Evolutionary conservation across 1,140 invertebrate species (phyloP).

Genomic region (Bombus sibiricus): DNA sequence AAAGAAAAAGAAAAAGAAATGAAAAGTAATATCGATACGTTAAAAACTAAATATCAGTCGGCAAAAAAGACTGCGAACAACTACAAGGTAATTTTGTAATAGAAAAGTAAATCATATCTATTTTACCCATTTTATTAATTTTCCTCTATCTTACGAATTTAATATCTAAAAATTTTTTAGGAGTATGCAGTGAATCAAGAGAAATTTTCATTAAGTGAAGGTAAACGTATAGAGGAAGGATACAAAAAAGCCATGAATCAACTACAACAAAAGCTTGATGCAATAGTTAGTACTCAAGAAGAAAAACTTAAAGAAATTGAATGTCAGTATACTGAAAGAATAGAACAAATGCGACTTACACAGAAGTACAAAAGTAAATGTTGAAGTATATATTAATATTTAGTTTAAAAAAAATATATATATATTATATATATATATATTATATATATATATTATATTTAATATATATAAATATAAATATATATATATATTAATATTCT

Average conservation of each 20-base stretch:
- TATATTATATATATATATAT: neutral
- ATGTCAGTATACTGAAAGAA: slow-evolving; percentile 66
- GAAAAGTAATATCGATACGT: slow-evolving; percentile 63
- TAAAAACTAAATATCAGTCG: slow-evolving; percentile 72
- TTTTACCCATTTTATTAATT: neutral
- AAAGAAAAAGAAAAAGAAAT: slow-evolving; percentile 70
- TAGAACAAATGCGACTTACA: slow-evolving; percentile 76
- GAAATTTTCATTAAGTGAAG: slow-evolving; percentile 71
- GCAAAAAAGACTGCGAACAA: slow-evolving; percentile 74
- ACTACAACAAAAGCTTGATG: slow-evolving; percentile 74
- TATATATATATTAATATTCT: slow-evolving; percentile 70
- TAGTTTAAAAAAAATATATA: neutral
- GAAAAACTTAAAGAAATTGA: slow-evolving; percentile 74
- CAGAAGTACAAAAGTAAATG: slow-evolving; percentile 80
- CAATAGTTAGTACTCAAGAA: slow-evolving; percentile 68
- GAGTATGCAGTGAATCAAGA: slow-evolving; percentile 70
- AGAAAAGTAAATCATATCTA: neutral
- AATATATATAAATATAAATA: neutral
- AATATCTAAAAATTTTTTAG: slow-evolving; percentile 58
- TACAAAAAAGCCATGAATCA: slow-evolving; percentile 75
- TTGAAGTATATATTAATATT: slow-evolving; percentile 75
- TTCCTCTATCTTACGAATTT: neutral
- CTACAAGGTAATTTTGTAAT: slow-evolving; percentile 73
- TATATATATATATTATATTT: too few relatives aligned
- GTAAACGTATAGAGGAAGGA: slow-evolving; percentile 74